Evolutionary conservation across 2,113 vertebrate species (phyloP).

Genomic region (Paedocypris sp.): DNA sequence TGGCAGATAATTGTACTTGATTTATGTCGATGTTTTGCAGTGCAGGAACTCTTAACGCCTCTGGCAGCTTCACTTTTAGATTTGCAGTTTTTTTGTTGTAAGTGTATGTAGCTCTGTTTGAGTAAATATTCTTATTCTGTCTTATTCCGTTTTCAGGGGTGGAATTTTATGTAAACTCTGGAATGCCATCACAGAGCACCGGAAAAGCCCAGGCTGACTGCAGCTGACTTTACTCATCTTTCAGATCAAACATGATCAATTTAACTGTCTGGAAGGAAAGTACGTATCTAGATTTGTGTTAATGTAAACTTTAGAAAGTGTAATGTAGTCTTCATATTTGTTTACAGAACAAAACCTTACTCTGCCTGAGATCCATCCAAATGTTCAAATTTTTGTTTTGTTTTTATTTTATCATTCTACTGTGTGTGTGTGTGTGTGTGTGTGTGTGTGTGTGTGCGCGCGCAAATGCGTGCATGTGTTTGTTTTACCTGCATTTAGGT

Average conservation of each 20-base stretch:
- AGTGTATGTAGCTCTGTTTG: not conserved
- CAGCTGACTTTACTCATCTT: not conserved
- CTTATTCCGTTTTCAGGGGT: slow-evolving; percentile 73
- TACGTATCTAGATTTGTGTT: not conserved
- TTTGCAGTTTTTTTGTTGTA: too few relatives aligned
- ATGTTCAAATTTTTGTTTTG: too few relatives aligned
- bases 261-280: not conserved
- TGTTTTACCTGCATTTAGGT: not conserved
- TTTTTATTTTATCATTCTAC: too few relatives aligned
- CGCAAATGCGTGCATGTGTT: too few relatives aligned
- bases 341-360: not conserved
- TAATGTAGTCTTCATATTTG: slow-evolving; percentile 3
- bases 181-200: slow-evolving; percentile 83
- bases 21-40: too few relatives aligned
- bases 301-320: not conserved
- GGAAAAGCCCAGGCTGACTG: slow-evolving; percentile 68
- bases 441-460: not conserved
- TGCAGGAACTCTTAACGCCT: too few relatives aligned
- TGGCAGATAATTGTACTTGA: too few relatives aligned
- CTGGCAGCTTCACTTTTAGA: too few relatives aligned
- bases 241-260: not conserved
- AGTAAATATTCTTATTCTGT: not conserved
- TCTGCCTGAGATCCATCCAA: not conserved
- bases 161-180: slow-evolving; percentile 88
- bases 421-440: not conserved